Evolutionary conservation across 1,140 invertebrate species (phyloP), one percentile per base, ranked within the genome.

Genomic region (Bicyclus anynana): DNA sequence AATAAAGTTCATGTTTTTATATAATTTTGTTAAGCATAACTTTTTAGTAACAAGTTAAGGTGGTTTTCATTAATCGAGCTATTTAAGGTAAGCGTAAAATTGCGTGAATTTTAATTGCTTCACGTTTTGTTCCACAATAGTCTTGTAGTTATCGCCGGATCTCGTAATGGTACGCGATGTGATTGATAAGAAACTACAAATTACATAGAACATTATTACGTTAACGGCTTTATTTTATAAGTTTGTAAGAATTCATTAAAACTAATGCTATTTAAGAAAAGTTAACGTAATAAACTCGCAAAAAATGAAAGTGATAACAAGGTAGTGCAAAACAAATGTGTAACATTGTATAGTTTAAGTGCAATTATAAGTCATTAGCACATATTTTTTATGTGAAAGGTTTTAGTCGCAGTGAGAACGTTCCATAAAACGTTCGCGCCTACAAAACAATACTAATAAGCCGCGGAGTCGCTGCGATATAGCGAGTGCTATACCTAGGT

Each of bases 51-150:
- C 29, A 33, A 57, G 53, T 61, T 56, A 20, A 44, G 48, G 46
- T 54, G 61, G 57, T 26, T 49, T 50, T 49, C 21, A 57, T 54
- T 64, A 61, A 61, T 61, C 38, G 26, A 69, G 47, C 54, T 63
- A 64, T 69, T 69, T 59, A 48, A 33, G 47, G 58, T 67, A 68
- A 49, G 60, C 62, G 67, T 72, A 60, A 65, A 72, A 65, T 74
- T 61, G 64, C 56, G 61, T 65, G 61, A 65, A 66, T 66, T 57
- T 59, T 59, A 65, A 67, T 61, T 62, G 48, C 53, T 59, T 62
- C 37, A 62, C 58, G 62, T 66, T 66, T 67, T 67, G 54, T 69
- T 62, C 59, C 50, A 59, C 52, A 63, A 57, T 54, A 49, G 37
- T 70, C 21, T 53, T 64, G 49, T 40, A 51, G 37, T 52, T 67